Evolutionary conservation across 2,113 vertebrate genomes (phyloP), one percentile per base, ranked within the genome.

Genomic region (Prinia subflava): DNA sequence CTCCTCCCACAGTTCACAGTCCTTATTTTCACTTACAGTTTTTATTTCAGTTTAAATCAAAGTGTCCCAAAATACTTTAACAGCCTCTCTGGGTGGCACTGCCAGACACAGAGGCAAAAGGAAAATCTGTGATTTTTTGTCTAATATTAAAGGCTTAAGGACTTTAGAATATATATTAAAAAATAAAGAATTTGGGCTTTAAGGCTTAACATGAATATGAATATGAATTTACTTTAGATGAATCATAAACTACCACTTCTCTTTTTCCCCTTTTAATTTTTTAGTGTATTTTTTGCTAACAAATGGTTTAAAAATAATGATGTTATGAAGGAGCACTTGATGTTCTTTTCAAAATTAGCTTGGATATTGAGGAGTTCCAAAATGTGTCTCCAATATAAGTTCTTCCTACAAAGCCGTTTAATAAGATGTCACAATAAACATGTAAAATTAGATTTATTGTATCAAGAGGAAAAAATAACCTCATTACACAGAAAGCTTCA

Each of bases 401-500:
- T 90, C 24, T 49, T 82, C 27, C 41, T 65, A 42, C 35, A 52
- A 50, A 83, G 55, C 42, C 65, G 52, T 86, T 95, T 90, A 86
- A 84, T 70, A 71, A 87, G 49, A 77, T 82, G 78, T 83, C 67
- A 86, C 56, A 92, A 89, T 89, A 94, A 95, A 90, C 46, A 59
- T 46, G 55, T 56, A 60, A 83, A 94, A 95, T 95, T 76, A 91
- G 63, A 86, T 92, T 74, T 96, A 68, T 80, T 75, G 9, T 65
- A 80, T 92, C 75, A 94, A 86, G 88, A 93, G 68, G 53, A 35
- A 90, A 95, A 95, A 95, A 83, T 90, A 96, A 93, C 63, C 31
- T 95, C 64, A 83, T 96, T 92, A 94, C 23, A 56, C 9, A 64
- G 47, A 81, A 93, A 90, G 22, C 83, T 91, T 35, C 85, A 88